Percentiles rank a stretch among this genome's conserved stretches.
Evolutionary conservation across 2,888 invertebrate genomes (phyloP).

Genomic region (Thymelicus acteon): DNA sequence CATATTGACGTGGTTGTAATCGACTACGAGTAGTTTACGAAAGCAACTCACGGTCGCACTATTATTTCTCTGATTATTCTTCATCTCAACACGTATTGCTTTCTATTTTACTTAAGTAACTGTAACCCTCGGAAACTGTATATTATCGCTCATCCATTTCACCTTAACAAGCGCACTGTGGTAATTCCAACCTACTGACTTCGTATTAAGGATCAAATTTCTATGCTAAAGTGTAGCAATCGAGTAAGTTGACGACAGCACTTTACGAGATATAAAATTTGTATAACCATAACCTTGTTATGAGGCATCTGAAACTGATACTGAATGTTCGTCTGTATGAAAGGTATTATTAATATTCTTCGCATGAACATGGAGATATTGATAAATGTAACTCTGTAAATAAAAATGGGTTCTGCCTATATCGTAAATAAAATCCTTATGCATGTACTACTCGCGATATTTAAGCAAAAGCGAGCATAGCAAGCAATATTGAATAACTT

Average conservation of each 20-base stretch:
- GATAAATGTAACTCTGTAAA: neutral
- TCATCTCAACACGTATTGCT: neutral
- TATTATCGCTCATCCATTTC: constrained; percentile 19
- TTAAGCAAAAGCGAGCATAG: too few relatives aligned
- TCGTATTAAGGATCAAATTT: constrained; percentile 9
- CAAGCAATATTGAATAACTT: too few relatives aligned
- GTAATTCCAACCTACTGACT: neutral
- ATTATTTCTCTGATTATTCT: neutral
- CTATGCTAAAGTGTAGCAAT: constrained; percentile 3
- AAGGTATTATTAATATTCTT: constrained; percentile 14
- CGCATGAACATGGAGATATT: neutral
- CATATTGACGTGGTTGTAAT: too few relatives aligned
- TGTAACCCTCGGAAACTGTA: constrained; percentile 5
- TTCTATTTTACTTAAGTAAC: constrained; percentile 11
- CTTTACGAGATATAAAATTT: constrained; percentile 42
- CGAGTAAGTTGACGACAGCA: constrained; percentile 25
- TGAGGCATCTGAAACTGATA: constrained; percentile 32
- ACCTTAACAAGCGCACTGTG: neutral
- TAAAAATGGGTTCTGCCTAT: too few relatives aligned
- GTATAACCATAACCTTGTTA: constrained; percentile 37
- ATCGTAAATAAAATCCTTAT: too few relatives aligned
- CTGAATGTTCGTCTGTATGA: constrained; percentile 8
- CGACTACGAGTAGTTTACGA: neutral
- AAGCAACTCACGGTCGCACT: neutral
- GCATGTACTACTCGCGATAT: too few relatives aligned